A percentile compares a stretch with the other conserved stretches of the same genome.
phyloP scores from a whole-genome alignment of 2,888 invertebrate species.

The Synergus umbraculus region DNA sequence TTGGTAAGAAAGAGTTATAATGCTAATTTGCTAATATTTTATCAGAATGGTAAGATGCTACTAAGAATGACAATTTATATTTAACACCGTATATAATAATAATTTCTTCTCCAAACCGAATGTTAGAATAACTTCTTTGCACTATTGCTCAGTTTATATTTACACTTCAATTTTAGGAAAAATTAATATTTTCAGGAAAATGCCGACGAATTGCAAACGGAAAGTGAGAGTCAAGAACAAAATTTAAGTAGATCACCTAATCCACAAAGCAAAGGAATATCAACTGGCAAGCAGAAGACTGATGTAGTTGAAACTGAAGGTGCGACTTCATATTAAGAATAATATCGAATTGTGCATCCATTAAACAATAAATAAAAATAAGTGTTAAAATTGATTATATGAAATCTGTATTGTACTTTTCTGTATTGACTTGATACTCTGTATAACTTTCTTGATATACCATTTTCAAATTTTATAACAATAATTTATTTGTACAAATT shows the following conservation, averaged over 20 bases:
- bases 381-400: not conserved
- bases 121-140: no score
- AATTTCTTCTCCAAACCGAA: no score
- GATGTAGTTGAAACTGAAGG: not conserved
- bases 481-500: not conserved
- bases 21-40: no score
- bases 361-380: not conserved
- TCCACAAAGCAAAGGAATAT: not conserved
- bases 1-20: conserved; percentile 51
- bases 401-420: not conserved
- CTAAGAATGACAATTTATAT: no score
- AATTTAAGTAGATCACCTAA: not conserved
- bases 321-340: not conserved
- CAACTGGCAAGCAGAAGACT: not conserved
- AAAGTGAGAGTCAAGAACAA: not conserved
- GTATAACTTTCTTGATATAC: no score
- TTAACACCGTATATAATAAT: no score
- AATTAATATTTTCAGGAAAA: not conserved
- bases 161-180: no score
- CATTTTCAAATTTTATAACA: not conserved
- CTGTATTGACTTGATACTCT: not conserved
- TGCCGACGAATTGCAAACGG: not conserved
- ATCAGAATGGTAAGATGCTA: no score
- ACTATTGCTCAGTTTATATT: no score
- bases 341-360: not conserved